Evolutionary conservation across 2,113 vertebrate genomes (phyloP).

Genomic region (Halcyon senegalensis): DNA sequence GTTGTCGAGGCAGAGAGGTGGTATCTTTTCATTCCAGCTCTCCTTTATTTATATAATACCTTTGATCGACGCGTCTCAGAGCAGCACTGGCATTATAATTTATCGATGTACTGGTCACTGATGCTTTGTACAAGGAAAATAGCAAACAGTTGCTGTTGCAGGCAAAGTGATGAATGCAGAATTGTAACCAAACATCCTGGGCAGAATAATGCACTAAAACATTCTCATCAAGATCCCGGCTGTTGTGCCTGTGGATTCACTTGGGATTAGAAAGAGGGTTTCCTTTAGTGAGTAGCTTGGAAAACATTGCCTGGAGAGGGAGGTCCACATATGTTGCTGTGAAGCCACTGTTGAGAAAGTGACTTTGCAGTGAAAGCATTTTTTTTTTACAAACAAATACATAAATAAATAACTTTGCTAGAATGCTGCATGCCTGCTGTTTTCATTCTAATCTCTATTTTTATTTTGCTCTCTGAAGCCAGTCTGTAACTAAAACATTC

Average conservation of each 20-base stretch:
- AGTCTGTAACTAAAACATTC: slow-evolving; percentile 23
- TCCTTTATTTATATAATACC: not conserved
- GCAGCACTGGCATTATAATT: not conserved
- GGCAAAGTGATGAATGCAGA: not conserved
- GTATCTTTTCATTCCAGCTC: not conserved
- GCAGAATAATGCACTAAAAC: not conserved
- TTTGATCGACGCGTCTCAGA: not conserved
- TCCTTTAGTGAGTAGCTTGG: not conserved
- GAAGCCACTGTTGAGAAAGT: not conserved
- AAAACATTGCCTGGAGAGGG: not conserved
- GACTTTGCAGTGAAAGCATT: not conserved
- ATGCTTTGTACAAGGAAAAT: not conserved
- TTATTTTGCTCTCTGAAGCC: slow-evolving; percentile 15
- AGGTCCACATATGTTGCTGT: not conserved
- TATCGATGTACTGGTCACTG: not conserved
- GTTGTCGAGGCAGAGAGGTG: not conserved
- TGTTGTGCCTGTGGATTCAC: not conserved
- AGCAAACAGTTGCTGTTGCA: not conserved
- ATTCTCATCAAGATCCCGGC: not conserved
- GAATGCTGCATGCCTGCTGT: not conserved
- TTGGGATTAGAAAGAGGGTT: not conserved
- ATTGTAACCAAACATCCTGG: not conserved
- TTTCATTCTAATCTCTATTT: not conserved
- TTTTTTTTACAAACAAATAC: too few species aligned
- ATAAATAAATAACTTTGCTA: not conserved